Evolutionary conservation across 2,888 invertebrate genomes (phyloP), one percentile per base, ranked within the genome.

Genomic region (Rhyacophila evoluta): DNA sequence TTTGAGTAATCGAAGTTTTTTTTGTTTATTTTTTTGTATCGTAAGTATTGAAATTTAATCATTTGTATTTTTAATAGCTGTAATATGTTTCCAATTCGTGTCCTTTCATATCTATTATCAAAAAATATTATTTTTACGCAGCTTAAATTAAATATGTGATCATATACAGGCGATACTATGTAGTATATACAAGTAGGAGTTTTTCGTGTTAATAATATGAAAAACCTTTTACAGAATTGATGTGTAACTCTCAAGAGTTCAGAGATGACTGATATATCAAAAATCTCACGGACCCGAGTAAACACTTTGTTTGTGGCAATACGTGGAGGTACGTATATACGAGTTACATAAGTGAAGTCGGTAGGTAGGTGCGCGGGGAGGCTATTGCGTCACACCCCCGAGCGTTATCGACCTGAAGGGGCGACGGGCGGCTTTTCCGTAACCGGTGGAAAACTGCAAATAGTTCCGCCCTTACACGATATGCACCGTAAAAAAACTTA

Each of bases 371-470:
- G 12, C 25, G 36, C 11, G 10, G 38, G 38, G 72, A 27, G 72
- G 38, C 38, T 72, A 15, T 75, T 75, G 75, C 75, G 75, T 75
- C 75, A 75, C 75, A 72, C 29, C 75, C 69, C 69, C 69, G 5
- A 33, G 69, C 69, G 55, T 15, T 69, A 69, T 69, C 70, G 71
- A 70, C 39, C 70, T 37, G 38, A 27, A 25, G 55, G 55, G 55
- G 55, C 15, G 19, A 25, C 75, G 75, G 27, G 72, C 38, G 72
- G 29, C 75, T 37, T 68, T 75, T 68, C 69, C 36, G 25, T 75
- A 41, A 29, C 67, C 55, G 19, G 55, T 55, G 19, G 55, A 55
- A 55, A 55, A 55, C 55, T 55, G 55, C 55, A 55, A 55, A 55
- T 55, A 55, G 55, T 55, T 55, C 55, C 55, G 55, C 55, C 55